Conservation (phyloP, 2,797 vertebrate genomes). For the Adelosebastes latens region DNA sequence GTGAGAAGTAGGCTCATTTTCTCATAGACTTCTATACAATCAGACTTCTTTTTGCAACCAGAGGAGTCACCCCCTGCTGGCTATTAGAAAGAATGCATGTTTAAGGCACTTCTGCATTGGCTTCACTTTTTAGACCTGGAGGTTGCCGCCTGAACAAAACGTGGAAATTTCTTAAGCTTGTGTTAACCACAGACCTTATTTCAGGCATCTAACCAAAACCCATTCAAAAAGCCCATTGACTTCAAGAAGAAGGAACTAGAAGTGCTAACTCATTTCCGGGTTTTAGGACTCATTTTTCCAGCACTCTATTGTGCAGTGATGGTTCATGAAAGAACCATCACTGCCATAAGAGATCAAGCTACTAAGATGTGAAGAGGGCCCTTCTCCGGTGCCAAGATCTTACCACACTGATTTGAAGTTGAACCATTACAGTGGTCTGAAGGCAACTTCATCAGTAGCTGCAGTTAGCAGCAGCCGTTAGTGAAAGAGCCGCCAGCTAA, state of each 20-base stretch:
- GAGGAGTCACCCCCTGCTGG: too few relatives aligned
- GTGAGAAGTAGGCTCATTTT: too few relatives aligned
- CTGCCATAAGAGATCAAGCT: not conserved
- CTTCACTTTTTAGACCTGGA: too few relatives aligned
- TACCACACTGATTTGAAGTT: not conserved
- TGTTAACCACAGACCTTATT: too few relatives aligned
- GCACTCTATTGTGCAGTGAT: not conserved
- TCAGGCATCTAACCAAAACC: too few relatives aligned
- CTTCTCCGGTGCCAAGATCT: slow-evolving; percentile 1
- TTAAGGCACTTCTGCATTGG: accelerated
- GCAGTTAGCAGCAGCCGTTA: not conserved
- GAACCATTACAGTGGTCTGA: not conserved
- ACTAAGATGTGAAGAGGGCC: not conserved
- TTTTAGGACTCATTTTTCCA: not conserved
- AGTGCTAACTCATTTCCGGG: not conserved
- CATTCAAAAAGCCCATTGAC: too few relatives aligned
- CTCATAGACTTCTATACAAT: too few relatives aligned
- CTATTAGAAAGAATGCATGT: too few relatives aligned
- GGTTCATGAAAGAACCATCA: not conserved
- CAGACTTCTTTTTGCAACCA: too few relatives aligned
- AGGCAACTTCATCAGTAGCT: not conserved
- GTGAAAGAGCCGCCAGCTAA: not conserved
- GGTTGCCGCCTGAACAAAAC: too few relatives aligned
- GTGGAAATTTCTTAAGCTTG: too few relatives aligned
- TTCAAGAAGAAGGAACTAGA: not conserved